Base-by-base conservation (phyloP, 2,888 invertebrate genomes). In the Nymphalis c-album region DNA sequence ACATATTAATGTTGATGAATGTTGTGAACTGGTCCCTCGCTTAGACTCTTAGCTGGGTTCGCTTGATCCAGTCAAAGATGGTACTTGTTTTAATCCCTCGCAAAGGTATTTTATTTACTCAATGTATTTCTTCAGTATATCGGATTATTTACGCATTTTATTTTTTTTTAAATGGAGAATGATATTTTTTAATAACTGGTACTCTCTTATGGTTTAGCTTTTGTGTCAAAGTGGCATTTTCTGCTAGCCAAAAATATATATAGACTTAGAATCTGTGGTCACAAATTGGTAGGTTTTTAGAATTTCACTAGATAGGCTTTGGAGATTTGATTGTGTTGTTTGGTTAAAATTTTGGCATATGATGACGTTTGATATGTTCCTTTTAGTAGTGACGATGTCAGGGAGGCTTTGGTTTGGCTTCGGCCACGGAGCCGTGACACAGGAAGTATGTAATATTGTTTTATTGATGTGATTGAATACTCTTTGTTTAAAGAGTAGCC, bases 81-180 rank as follows among this genome's bases (percentile, higher is more conserved):
- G 58, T 60, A 58, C 57, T 57, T 57, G 31, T 69, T 72, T 70
- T 68, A 70, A 75, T 71, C 84, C 85, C 86, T 88, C 85, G 86
- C 87, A 84, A 75, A 78, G 79, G 81, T 79, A 80, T 79, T 78
- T 78, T 87, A 84, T 87, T 85, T 85, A 87, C 85, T 84, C 76
- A 74, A 78, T 76, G 75, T 71, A 75, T 78, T 77, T 82, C 79
- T 77, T 78, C 76, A 78, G 77, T 82, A 80, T 78, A 77, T 78
- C 78, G 35, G 78, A 79, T 81, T 83, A 81, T 77, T 75, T 76
- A 73, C 73, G 72, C 73, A 69, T 60, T 72, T 70, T 67, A 31
- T 31, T 31, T 31, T 31, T 71, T 66, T 65, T 71, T 46, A 40
- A 65, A 68, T 55, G 61, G 62, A 60, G 60, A 58, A 69, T 68